phyloP scores from a whole-genome alignment of 2,888 invertebrate species.

The Melanostoma mellinum region DNA sequence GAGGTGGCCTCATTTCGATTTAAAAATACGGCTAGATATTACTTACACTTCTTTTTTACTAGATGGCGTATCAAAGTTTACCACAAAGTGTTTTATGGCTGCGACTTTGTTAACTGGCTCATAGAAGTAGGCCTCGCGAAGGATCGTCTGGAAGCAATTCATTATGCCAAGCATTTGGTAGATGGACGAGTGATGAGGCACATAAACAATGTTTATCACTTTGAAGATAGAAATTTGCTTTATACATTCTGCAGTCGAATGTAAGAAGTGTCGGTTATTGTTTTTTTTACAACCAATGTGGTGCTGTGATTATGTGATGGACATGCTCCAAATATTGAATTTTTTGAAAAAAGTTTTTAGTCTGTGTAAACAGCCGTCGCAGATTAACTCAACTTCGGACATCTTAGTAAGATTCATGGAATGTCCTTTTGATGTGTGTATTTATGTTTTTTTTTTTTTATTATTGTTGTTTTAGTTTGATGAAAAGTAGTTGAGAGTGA shows the following conservation, averaged over 20 bases:
- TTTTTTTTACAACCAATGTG: slow-evolving; percentile 56
- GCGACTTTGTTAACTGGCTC: slow-evolving; percentile 93
- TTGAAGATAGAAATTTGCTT: slow-evolving; percentile 90
- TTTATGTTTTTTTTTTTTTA: slow-evolving; percentile 12
- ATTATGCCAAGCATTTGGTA: slow-evolving; percentile 91
- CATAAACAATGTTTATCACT: slow-evolving; percentile 91
- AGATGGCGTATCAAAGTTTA: slow-evolving; percentile 92
- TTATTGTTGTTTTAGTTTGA: neutral
- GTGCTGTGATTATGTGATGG: slow-evolving; percentile 73
- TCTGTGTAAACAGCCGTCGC: slow-evolving; percentile 58
- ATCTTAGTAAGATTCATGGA: slow-evolving; percentile 24
- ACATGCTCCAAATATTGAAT: slow-evolving; percentile 13
- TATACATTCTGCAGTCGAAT: slow-evolving; percentile 87
- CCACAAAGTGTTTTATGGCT: slow-evolving; percentile 91
- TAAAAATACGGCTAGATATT: neutral
- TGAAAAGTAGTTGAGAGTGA: too few species aligned
- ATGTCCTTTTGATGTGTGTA: slow-evolving; percentile 54
- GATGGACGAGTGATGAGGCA: slow-evolving; percentile 93
- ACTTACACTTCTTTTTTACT: slow-evolving; percentile 33
- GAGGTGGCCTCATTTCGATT: slow-evolving; percentile 74
- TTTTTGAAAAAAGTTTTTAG: neutral
- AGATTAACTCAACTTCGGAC: neutral
- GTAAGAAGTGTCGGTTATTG: slow-evolving; percentile 72
- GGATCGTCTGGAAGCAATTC: slow-evolving; percentile 90
- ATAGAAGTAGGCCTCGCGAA: slow-evolving; percentile 90